These are phyloP conservation scores for Nemapogon koenigi DNA, from an alignment of 2,888 invertebrate species.

Conservation along the genomic window DNA sequence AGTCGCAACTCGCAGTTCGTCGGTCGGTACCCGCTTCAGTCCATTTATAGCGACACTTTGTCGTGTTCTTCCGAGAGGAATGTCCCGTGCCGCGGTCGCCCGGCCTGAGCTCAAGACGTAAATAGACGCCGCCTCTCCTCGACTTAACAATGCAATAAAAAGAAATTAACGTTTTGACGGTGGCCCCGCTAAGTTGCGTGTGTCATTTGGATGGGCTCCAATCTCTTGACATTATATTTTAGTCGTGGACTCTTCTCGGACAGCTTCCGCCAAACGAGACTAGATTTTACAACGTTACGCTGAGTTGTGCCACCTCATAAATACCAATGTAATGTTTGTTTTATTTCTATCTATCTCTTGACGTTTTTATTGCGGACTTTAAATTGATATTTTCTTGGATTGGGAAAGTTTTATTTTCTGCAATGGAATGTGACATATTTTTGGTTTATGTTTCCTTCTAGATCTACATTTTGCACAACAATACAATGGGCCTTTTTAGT, in stretches of 20 bases:
- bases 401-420: too few relatives aligned
- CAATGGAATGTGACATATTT: too few relatives aligned
- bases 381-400: too few relatives aligned
- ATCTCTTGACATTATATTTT: constrained; percentile 46
- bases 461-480: too few relatives aligned
- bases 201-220: constrained; percentile 60
- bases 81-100: constrained; percentile 42
- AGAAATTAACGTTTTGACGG: constrained; percentile 58
- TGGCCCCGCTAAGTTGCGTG: constrained; percentile 56
- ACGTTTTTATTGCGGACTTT: too few relatives aligned
- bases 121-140: constrained; percentile 52
- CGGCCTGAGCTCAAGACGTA: constrained; percentile 53
- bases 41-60: constrained; percentile 57
- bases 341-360: too few relatives aligned
- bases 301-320: too few relatives aligned
- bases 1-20: constrained; percentile 10
- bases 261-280: constrained; percentile 49
- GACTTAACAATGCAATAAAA: constrained; percentile 65
- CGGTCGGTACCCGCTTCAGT: constrained; percentile 42
- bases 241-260: constrained; percentile 39
- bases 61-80: constrained; percentile 54
- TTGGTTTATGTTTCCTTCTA: too few relatives aligned
- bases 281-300: too few relatives aligned
- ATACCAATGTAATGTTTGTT: too few relatives aligned
- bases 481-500: too few relatives aligned